phyloP scores from a whole-genome alignment of 1,140 invertebrate species.

The Meloidogyne exigua region DNA sequence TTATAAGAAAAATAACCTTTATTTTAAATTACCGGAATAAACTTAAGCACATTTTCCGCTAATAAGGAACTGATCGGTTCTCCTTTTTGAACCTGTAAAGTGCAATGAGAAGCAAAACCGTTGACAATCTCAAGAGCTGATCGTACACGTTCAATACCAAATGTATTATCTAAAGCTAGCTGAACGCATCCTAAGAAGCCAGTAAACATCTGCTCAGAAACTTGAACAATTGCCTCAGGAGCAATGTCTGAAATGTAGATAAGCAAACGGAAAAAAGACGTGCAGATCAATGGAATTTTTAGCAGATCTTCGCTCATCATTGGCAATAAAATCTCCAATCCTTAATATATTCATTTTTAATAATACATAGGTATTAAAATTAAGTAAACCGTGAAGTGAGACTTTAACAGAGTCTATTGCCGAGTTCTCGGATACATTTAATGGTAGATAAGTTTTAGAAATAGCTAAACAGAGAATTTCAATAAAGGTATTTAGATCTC shows the following conservation, averaged over 20 bases:
- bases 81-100: neutral
- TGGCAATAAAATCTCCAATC: slow-evolving; percentile 31
- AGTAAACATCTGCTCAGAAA: slow-evolving; percentile 24
- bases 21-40: slow-evolving; percentile 6
- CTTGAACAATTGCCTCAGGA: slow-evolving; percentile 24
- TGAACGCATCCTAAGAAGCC: slow-evolving; percentile 26
- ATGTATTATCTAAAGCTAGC: slow-evolving; percentile 19
- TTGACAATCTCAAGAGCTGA: slow-evolving; percentile 33
- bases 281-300: slow-evolving; percentile 28
- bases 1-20: neutral
- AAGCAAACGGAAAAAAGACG: slow-evolving; percentile 35
- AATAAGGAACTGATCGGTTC: neutral
- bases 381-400: slow-evolving; percentile 1
- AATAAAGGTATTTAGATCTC: slow-evolving; percentile 33
- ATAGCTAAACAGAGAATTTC: slow-evolving; percentile 33
- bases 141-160: slow-evolving; percentile 31
- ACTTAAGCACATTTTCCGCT: slow-evolving; percentile 1
- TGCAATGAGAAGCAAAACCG: slow-evolving; percentile 27
- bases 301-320: slow-evolving; percentile 35
- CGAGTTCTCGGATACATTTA: neutral
- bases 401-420: slow-evolving; percentile 17
- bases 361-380: slow-evolving; percentile 6
- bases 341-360: slow-evolving; percentile 8
- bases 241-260: slow-evolving; percentile 33
- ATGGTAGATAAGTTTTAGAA: slow-evolving; percentile 32